Conservation (phyloP, 2,113 vertebrate species). For the Chionis minor region DNA sequence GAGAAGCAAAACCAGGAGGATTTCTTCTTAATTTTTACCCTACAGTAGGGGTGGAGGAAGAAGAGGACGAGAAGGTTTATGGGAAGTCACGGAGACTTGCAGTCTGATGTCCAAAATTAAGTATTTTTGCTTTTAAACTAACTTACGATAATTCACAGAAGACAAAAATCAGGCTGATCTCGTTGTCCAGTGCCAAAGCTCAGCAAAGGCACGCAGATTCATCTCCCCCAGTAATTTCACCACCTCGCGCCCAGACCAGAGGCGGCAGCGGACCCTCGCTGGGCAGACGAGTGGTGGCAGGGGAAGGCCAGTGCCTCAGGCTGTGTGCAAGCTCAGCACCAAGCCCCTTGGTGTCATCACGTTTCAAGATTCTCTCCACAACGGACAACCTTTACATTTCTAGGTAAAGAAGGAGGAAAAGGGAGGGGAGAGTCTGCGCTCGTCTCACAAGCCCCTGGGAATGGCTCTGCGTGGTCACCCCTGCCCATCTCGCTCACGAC, state of each 20-base stretch:
- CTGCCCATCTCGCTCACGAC: background rate
- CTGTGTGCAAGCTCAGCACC: background rate
- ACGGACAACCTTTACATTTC: background rate
- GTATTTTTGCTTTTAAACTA: background rate
- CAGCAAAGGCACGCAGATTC: background rate
- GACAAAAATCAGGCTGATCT: background rate
- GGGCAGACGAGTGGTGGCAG: background rate
- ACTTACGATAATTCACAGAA: background rate
- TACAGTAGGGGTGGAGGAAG: background rate
- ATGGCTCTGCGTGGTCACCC: background rate
- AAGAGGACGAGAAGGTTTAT: background rate
- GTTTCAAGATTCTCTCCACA: rapidly evolving
- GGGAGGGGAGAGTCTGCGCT: background rate
- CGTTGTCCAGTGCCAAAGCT: background rate
- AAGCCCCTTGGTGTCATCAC: background rate
- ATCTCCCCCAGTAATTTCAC: background rate
- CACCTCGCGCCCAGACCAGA: background rate
- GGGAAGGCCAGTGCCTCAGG: background rate
- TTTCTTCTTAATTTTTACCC: background rate
- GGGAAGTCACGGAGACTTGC: background rate
- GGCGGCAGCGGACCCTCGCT: background rate
- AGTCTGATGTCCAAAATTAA: background rate
- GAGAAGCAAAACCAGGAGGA: background rate
- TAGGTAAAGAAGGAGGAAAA: background rate
- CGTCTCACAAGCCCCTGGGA: background rate